Conservation (phyloP, 2,888 invertebrate species). For the Pandemis heparana region DNA sequence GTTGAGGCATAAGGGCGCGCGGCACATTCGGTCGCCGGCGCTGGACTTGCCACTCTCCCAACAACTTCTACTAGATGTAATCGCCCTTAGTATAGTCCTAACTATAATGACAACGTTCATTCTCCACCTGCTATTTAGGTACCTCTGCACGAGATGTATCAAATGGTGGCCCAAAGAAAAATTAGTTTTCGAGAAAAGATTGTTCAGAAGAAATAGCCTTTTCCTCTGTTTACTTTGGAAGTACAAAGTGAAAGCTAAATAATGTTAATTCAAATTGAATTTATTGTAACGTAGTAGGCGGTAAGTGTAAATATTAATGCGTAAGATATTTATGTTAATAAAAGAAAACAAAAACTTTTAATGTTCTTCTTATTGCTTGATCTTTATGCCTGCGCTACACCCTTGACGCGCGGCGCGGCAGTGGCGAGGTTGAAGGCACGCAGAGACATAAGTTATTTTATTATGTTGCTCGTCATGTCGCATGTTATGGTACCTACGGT, state of each 20-base stretch:
- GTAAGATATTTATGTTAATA: slow-evolving; percentile 71
- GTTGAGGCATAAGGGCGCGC: slow-evolving; percentile 84
- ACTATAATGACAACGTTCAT: slow-evolving; percentile 66
- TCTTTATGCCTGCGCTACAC: too few species aligned
- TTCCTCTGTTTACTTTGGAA: slow-evolving; percentile 74
- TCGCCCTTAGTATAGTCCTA: slow-evolving; percentile 65
- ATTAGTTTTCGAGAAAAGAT: slow-evolving; percentile 68
- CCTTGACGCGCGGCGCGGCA: too few species aligned
- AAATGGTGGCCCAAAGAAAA: slow-evolving; percentile 76
- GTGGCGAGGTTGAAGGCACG: too few species aligned
- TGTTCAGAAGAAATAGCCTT: slow-evolving; percentile 70
- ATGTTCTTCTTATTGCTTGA: slow-evolving; percentile 7
- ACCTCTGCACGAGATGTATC: slow-evolving; percentile 74
- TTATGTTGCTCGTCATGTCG: too few species aligned
- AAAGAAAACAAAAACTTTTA: slow-evolving; percentile 44
- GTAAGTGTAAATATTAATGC: slow-evolving; percentile 74
- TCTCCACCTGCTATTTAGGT: slow-evolving; percentile 72
- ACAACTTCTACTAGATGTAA: slow-evolving; percentile 75
- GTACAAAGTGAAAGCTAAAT: slow-evolving; percentile 75
- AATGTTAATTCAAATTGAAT: slow-evolving; percentile 48
- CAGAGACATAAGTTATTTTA: too few species aligned
- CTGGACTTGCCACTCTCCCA: slow-evolving; percentile 78
- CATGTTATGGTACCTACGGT: too few species aligned
- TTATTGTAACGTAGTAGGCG: slow-evolving; percentile 55
- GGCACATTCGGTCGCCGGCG: slow-evolving; percentile 80